phyloP scores from a whole-genome alignment of 2,113 vertebrate species.

The Takifugu bimaculatus region DNA sequence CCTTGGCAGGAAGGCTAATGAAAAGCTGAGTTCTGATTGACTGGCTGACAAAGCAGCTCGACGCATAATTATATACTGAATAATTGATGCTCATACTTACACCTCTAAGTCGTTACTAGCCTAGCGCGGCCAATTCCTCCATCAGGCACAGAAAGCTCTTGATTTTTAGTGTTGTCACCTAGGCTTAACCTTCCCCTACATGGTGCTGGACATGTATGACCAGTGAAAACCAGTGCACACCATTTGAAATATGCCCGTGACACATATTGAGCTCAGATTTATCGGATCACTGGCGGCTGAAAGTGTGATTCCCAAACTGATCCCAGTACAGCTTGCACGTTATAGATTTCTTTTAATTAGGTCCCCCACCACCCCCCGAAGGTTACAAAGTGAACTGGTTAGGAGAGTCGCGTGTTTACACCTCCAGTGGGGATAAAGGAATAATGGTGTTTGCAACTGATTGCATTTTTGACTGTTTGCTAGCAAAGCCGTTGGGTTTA shows the following conservation, averaged over 20 bases:
- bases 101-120: constrained; percentile 49
- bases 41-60: constrained; percentile 69
- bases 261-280: too few species aligned
- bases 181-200: too few species aligned
- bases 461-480: too few species aligned
- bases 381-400: background rate
- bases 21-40: constrained; percentile 73
- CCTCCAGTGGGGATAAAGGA: background rate
- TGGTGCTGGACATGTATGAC: background rate
- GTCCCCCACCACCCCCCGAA: background rate
- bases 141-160: constrained; percentile 30
- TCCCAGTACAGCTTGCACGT: too few species aligned
- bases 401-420: background rate
- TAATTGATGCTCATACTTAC: constrained; percentile 72
- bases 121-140: constrained; percentile 24
- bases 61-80: constrained; percentile 76
- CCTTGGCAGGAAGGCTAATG: constrained; percentile 71
- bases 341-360: background rate
- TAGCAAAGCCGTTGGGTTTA: too few species aligned
- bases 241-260: too few species aligned
- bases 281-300: too few species aligned
- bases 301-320: too few species aligned
- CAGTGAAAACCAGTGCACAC: constrained; percentile 3
- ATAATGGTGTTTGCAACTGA: too few species aligned
- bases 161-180: background rate